These are phyloP conservation scores for Trematomus loennbergii DNA, from an alignment of 2,113 vertebrate species.

Conservation along the genomic window DNA sequence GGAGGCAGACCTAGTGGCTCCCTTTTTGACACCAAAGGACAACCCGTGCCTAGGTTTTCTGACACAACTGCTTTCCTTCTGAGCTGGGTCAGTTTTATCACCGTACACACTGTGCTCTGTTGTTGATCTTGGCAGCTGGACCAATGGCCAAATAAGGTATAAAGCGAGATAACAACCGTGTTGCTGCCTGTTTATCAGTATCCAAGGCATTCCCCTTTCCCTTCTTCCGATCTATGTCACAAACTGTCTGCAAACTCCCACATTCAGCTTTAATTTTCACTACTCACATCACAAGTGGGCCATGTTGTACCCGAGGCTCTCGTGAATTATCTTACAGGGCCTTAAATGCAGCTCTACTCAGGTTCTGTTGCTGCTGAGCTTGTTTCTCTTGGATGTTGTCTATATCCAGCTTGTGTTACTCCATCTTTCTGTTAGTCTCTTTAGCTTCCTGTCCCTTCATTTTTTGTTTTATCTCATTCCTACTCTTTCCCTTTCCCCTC, in stretches of 20 bases:
- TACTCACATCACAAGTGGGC: slow-evolving; percentile 43
- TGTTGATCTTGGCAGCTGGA: slow-evolving; percentile 36
- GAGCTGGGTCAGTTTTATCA: slow-evolving; percentile 8
- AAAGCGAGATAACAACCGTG: slow-evolving; percentile 60
- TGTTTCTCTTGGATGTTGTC: slow-evolving; percentile 62
- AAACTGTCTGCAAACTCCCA: slow-evolving; percentile 64
- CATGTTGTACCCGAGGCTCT: slow-evolving; percentile 26
- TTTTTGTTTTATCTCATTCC: slow-evolving; percentile 46
- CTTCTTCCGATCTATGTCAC: slow-evolving; percentile 56
- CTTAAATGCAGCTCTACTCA: slow-evolving; percentile 22
- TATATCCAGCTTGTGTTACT: slow-evolving; percentile 40
- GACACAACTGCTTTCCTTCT: slow-evolving; percentile 11
- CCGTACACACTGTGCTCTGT: neutral
- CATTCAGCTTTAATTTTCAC: slow-evolving; percentile 55
- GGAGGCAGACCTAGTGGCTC: slow-evolving; percentile 4
- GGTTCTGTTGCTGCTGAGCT: slow-evolving; percentile 37
- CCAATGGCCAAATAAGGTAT: slow-evolving; percentile 79
- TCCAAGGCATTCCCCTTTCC: slow-evolving; percentile 50
- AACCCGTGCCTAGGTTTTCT: slow-evolving; percentile 10
- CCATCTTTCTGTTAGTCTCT: slow-evolving; percentile 56
- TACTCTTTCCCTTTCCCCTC: slow-evolving; percentile 40
- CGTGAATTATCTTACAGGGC: slow-evolving; percentile 36
- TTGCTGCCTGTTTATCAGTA: slow-evolving; percentile 80
- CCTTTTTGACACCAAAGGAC: slow-evolving; percentile 14
- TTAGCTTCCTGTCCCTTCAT: slow-evolving; percentile 61